These are phyloP conservation scores for Lepus timidus DNA, from an alignment of 2,113 vertebrate genomes.

Conservation along the genomic window DNA sequence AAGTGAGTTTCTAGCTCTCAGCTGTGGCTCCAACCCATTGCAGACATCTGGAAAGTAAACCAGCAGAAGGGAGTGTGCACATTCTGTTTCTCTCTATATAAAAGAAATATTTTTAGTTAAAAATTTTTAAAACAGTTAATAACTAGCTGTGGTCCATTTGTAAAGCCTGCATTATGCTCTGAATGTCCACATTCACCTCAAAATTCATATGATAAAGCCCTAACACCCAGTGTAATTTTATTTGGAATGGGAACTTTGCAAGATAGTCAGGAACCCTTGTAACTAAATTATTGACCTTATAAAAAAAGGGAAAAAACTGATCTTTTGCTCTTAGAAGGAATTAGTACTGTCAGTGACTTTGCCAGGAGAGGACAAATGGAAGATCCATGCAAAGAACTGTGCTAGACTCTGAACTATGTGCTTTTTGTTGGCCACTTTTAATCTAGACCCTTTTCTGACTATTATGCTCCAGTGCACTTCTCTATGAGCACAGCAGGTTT, in stretches of 20 bases:
- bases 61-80: no score
- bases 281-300: neutral
- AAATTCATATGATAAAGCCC: neutral
- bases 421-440: conserved; percentile 9
- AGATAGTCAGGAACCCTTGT: neutral
- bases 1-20: no score
- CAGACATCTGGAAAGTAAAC: no score
- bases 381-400: neutral
- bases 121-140: neutral
- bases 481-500: neutral
- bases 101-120: no score
- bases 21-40: no score
- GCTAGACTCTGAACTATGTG: neutral
- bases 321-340: neutral
- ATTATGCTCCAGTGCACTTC: neutral
- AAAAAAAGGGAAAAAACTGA: neutral
- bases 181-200: neutral
- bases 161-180: neutral
- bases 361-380: neutral
- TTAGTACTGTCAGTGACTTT: neutral
- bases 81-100: no score
- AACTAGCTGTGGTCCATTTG: neutral
- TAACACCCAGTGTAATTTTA: neutral
- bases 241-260: neutral
- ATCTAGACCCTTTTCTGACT: neutral